Evolutionary conservation across 2,797 vertebrate species (phyloP).

Genomic region (Loriculus beryllinus): DNA sequence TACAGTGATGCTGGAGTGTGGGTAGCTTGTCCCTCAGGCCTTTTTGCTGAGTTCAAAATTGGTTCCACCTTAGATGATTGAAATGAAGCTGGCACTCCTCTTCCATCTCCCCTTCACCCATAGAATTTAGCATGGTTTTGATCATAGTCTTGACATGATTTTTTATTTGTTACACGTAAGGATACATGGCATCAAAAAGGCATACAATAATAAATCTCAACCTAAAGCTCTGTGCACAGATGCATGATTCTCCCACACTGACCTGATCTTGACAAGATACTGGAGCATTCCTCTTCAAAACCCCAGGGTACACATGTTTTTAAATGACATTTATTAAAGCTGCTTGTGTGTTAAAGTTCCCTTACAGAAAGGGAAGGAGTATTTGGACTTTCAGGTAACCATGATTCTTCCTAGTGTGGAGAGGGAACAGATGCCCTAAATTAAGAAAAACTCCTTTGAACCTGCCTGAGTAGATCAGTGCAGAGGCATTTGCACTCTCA

Average conservation of each 20-base stretch:
- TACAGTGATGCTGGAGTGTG: neutral
- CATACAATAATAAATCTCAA: neutral
- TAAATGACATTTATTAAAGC: neutral
- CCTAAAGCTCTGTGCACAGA: neutral
- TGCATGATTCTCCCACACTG: neutral
- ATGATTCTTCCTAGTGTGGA: neutral
- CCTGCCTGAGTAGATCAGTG: neutral
- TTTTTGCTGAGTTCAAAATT: neutral
- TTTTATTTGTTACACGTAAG: neutral
- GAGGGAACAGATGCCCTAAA: neutral
- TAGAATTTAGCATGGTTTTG: neutral
- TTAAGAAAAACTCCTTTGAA: neutral
- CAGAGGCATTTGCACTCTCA: neutral
- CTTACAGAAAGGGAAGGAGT: neutral
- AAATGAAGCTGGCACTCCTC: neutral
- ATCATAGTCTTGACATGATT: neutral
- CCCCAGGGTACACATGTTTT: neutral
- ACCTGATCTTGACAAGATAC: neutral
- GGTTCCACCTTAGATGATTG: neutral
- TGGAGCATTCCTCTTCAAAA: neutral
- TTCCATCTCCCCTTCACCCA: neutral
- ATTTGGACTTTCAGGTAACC: neutral
- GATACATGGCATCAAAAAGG: neutral
- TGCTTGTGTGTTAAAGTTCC: neutral
- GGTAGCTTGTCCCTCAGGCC: neutral